Evolutionary conservation across 53 echinoderm and acorn worm species (phyloP), one percentile per base, ranked within the genome.

Genomic region (Patiria pectinifera): DNA sequence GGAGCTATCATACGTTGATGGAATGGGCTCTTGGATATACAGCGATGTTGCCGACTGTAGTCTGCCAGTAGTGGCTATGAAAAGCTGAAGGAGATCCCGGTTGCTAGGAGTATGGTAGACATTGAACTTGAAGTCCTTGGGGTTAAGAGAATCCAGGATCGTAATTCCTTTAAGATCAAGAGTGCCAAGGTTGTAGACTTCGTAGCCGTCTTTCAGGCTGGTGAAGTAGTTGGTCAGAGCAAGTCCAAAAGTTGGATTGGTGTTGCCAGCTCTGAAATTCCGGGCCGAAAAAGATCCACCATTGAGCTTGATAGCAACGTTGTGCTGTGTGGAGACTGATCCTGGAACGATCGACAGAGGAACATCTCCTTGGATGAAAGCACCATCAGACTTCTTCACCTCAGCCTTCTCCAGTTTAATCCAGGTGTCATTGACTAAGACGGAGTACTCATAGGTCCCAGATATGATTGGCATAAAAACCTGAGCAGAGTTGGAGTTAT

Each of bases 141-240:
- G 91, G 4, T 53, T 74, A 15, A 91, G 43, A 45, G 91, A 91
- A 10, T 19, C 53, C 6, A 84, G 45, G 19, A 60, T 43, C 2
- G 75, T 12, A 13, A 48, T 8, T 2, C 76, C 75, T 3, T 13
- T 43, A 15, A 72, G 35, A 13, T 91, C 91, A 25, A 91, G 83
- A 12, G 91, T 84, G 16, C 91, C 91, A 18, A 91, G 43, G 2
- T 14, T 91, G 76, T 91, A 91, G 23, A 91, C 60, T 76, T 91
- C 91, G 59, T 83, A 84, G 23, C 84, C 84, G 66, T 91, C 91
- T 18, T 69, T 71, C 44, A 83, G 61, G 16, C 49, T 18, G 6
- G 24, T 76, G 91, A 91, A 91, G 74, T 83, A 91, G 4, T 69
- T 25, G 1, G 58, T 74, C 75, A 91, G 62, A 23, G 59, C 75